Percentiles rank a stretch among this genome's conserved stretches.
These are phyloP conservation scores for Prunella himalayana DNA, from an alignment of 2,113 vertebrate species.

Conservation along the genomic window DNA sequence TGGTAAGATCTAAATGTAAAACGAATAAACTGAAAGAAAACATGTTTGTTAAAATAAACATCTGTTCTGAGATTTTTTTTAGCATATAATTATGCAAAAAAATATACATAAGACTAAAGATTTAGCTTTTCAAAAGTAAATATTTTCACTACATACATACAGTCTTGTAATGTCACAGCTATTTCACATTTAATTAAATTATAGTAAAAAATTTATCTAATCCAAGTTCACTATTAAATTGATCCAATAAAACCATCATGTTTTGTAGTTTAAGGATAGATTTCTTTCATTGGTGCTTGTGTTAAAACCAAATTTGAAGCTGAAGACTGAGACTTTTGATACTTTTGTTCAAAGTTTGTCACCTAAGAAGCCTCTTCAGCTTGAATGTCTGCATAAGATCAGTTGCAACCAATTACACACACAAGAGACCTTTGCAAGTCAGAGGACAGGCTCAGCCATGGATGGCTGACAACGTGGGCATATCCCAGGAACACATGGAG, in stretches of 20 bases:
- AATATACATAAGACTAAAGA: not conserved
- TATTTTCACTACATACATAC: not conserved
- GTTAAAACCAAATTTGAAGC: not conserved
- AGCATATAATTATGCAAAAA: not conserved
- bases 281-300: not conserved
- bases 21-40: not conserved
- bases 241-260: not conserved
- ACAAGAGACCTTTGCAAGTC: not conserved
- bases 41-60: not conserved
- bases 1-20: not conserved
- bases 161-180: not conserved
- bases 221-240: not conserved
- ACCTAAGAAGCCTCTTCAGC: not conserved
- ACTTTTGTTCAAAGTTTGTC: not conserved
- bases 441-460: not conserved
- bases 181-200: not conserved
- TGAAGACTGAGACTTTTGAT: not conserved
- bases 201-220: not conserved
- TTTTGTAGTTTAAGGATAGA: not conserved
- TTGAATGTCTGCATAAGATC: not conserved
- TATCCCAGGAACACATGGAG: not conserved
- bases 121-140: not conserved
- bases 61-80: not conserved
- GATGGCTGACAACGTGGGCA: accelerated
- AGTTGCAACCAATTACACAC: not conserved